Evolutionary conservation across 2,797 vertebrate species (phyloP).

Genomic region (Macropus fuliginosus): DNA sequence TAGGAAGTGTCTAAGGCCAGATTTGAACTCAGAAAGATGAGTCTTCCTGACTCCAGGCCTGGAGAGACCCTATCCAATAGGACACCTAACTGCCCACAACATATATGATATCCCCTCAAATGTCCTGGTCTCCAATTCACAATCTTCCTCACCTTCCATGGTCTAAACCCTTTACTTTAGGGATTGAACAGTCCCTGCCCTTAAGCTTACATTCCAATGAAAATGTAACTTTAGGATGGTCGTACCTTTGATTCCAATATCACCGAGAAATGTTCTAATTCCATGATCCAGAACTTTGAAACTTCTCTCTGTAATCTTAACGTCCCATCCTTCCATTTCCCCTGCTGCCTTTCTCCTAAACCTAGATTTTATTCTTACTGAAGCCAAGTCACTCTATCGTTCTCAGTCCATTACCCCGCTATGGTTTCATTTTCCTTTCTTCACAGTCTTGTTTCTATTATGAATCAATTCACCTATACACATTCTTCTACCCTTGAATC

Average conservation of each 20-base stretch:
- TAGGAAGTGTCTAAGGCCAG: not conserved
- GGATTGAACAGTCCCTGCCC: not conserved
- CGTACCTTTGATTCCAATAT: not conserved
- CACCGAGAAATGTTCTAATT: not conserved
- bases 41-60: not conserved
- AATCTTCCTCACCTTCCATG: not conserved
- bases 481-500: not conserved
- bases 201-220: not conserved
- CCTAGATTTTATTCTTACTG: not conserved
- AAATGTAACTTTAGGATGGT: not conserved
- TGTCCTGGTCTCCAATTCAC: not conserved
- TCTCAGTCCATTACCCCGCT: not conserved
- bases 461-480: not conserved
- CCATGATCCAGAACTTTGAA: not conserved
- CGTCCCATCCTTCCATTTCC: not conserved
- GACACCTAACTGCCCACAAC: not conserved
- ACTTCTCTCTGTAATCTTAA: not conserved
- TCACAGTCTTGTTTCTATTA: not conserved
- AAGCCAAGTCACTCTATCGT: not conserved
- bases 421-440: not conserved
- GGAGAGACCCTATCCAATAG: not conserved
- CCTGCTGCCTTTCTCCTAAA: not conserved
- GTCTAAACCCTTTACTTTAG: not conserved
- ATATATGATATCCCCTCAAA: not conserved
- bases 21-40: not conserved